A percentile compares a stretch with the other conserved stretches of the same genome.
Evolutionary conservation across 2,888 invertebrate genomes (phyloP).

Genomic region (Apamea epomidion): DNA sequence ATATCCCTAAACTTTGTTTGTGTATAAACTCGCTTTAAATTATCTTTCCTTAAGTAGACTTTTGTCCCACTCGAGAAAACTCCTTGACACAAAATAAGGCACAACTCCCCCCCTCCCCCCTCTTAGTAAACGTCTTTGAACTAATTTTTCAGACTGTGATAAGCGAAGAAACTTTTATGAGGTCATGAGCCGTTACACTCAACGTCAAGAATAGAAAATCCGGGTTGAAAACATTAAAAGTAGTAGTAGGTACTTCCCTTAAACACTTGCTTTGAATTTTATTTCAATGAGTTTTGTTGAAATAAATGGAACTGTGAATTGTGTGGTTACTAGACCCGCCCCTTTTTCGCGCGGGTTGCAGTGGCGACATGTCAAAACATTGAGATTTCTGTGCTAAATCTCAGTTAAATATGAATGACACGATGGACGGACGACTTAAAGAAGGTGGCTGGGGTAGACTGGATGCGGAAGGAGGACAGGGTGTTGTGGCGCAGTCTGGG

Average conservation of each 20-base stretch:
- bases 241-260: constrained; percentile 38
- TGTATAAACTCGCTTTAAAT: constrained; percentile 7
- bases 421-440: no score
- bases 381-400: no score
- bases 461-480: no score
- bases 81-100: constrained; percentile 32
- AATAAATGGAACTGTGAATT: constrained; percentile 34
- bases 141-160: constrained; percentile 73
- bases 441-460: no score
- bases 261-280: constrained; percentile 39
- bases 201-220: constrained; percentile 66
- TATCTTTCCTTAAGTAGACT: constrained; percentile 12
- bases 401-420: no score
- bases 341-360: no score
- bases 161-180: constrained; percentile 57
- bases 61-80: neutral
- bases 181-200: constrained; percentile 62
- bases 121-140: constrained; percentile 57
- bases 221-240: constrained; percentile 46
- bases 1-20: neutral
- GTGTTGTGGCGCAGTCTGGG: no score
- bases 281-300: constrained; percentile 46
- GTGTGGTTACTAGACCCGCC: neutral
- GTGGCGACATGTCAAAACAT: no score
- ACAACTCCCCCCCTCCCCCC: constrained; percentile 9